Percentiles rank a stretch among this genome's conserved stretches.
phyloP scores from a whole-genome alignment of 2,113 vertebrate genomes.

The Zingel zingel region DNA sequence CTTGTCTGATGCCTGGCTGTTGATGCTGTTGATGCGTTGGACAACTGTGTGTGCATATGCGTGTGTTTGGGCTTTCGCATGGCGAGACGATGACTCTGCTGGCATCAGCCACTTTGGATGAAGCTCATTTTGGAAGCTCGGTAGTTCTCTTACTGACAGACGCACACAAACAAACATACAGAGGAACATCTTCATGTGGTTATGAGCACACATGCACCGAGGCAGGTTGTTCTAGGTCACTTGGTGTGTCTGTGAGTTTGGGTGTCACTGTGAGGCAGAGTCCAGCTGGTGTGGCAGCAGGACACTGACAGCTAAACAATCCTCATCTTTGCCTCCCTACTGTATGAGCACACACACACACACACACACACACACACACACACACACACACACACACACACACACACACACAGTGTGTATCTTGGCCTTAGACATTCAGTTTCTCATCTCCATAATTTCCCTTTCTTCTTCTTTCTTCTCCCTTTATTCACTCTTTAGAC shows the following conservation, averaged over 20 bases:
- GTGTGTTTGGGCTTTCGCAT: constrained; percentile 55
- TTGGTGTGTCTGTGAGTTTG: constrained; percentile 63
- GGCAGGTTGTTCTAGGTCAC: constrained; percentile 75
- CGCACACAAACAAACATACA: constrained; percentile 5
- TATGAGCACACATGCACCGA: constrained; percentile 51
- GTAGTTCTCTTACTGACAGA: constrained; percentile 50
- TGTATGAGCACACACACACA: constrained; percentile 15
- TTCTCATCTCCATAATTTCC: constrained; percentile 35
- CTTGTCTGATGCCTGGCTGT: constrained; percentile 67
- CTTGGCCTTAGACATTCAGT: constrained; percentile 47
- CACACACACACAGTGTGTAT: constrained; percentile 24
- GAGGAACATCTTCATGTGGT: constrained; percentile 46
- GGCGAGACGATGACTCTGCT: constrained; percentile 67
- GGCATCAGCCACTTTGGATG: constrained; percentile 68
- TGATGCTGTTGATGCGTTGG: constrained; percentile 60
- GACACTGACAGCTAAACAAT: constrained; percentile 75
- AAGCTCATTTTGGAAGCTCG: constrained; percentile 62
- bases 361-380: neutral
- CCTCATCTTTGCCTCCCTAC: constrained; percentile 57
- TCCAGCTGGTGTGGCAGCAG: constrained; percentile 79
- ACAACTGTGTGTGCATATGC: constrained; percentile 43
- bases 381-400: constrained; percentile 3
- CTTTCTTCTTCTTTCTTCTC: constrained; percentile 46
- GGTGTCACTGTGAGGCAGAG: constrained; percentile 71
- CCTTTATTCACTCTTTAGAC: constrained; percentile 50